Evolutionary conservation across 2,113 vertebrate species (phyloP), one percentile per base, ranked within the genome.

Genomic region (Formicarius rufipectus): DNA sequence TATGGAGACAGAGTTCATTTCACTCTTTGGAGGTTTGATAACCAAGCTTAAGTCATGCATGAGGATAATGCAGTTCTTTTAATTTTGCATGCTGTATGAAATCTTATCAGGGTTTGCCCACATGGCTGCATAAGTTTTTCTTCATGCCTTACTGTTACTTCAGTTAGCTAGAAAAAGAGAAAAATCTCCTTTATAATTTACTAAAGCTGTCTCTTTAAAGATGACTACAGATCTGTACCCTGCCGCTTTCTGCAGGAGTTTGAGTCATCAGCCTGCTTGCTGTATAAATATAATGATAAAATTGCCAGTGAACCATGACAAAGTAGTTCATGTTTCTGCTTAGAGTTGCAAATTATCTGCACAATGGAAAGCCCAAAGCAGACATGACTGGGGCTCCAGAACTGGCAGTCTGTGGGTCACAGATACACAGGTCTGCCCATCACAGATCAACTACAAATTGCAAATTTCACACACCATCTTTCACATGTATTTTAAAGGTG

Each of bases 251-350:
- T 77, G 52, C 9, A 0, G 76, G 40, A 63, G 39, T 80, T 22
- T n/a, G 56, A 72, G 60, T 72, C 2, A 0, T 75, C 85, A 88
- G 83, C 87, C 64, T 72, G 60, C 76, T 90, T 93, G 83, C 85
- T 95, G 60, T 90, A 88, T 84, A 93, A 96, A 96, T 95, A 88
- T 90, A 88, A 84, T 90, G 90, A 63, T 92, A 90, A 92, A 95
- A 97, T 86, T 96, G 72, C 79, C 92, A 78, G 88, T 95, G 96
- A 96, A 95, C 96, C 90, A 30, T 93, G 83, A 79, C 83, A 96
- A 90, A 93, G 82, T 60, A 93, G 93, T 94, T 97, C 95, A 90
- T 92, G 92, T 92, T 96, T 95, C 90, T 93, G 92, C 93, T 96
- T 94, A 92, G 90, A 80, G 85, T 19, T 94, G 88, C 95, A 96